Percentiles rank a stretch among this genome's conserved stretches.
Conservation (phyloP, 64 coral and sea anemone species). For the Actinia equina region DNA sequence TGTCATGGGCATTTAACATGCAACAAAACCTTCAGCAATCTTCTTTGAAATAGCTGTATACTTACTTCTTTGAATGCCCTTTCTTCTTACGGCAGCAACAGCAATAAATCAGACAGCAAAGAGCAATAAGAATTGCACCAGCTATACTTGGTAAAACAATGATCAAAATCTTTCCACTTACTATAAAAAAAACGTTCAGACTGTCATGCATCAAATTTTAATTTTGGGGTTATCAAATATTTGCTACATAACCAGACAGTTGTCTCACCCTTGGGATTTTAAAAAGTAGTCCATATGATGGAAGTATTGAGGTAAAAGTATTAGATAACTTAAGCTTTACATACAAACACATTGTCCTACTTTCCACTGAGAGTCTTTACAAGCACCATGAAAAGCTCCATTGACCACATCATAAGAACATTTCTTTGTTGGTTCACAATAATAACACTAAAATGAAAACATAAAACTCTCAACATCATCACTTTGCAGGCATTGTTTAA, state of each 20-base stretch:
- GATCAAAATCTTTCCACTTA: conserved; percentile 41
- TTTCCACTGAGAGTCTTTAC: conserved; percentile 36
- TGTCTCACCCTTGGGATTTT: too few relatives aligned
- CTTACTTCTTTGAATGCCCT: conserved; percentile 18
- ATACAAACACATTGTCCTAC: conserved; percentile 44
- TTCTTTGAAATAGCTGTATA: too few relatives aligned
- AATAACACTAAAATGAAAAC: conserved; percentile 23
- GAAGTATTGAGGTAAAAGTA: too few relatives aligned
- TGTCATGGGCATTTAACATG: too few relatives aligned
- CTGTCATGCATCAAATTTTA: too few relatives aligned
- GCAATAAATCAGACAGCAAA: conserved; percentile 52
- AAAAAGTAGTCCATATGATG: too few relatives aligned
- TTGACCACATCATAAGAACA: conserved; percentile 11
- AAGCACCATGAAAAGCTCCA: neutral
- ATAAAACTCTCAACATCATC: neutral
- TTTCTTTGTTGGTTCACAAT: conserved; percentile 32
- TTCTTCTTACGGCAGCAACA: conserved; percentile 67
- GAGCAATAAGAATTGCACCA: conserved; percentile 37
- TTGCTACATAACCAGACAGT: too few relatives aligned
- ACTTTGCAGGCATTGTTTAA: neutral
- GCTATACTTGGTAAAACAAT: conserved; percentile 50
- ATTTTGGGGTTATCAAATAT: too few relatives aligned
- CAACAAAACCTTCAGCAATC: too few relatives aligned
- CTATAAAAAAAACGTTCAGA: conserved; percentile 9
- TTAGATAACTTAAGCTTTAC: neutral